phyloP scores from a whole-genome alignment of 2,113 vertebrate species.

The Conger conger region DNA sequence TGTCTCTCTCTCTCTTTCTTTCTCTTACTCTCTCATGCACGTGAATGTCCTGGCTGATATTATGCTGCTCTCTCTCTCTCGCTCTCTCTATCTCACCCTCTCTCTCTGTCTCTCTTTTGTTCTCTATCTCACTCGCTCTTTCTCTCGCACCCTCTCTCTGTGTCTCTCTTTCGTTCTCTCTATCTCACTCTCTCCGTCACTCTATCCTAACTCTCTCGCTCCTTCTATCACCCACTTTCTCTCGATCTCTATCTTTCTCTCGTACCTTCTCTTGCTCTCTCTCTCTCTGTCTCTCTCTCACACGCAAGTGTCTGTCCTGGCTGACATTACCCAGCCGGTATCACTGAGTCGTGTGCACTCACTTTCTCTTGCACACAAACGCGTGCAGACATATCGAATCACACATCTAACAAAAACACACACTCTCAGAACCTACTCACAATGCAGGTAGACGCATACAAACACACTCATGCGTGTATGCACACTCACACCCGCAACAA shows the following conservation, averaged over 20 bases:
- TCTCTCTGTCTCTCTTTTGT: slow-evolving; percentile 31
- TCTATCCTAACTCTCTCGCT: slow-evolving; percentile 24
- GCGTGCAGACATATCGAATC: not conserved
- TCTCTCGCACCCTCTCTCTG: slow-evolving; percentile 33
- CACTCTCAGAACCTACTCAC: slow-evolving; percentile 24
- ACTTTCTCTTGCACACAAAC: not conserved
- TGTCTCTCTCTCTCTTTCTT: no score
- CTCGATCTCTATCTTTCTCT: no score
- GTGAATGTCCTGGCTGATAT: no score
- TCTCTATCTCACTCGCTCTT: slow-evolving; percentile 34
- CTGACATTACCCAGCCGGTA: not conserved
- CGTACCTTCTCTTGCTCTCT: slow-evolving; percentile 28
- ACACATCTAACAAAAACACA: slow-evolving; percentile 3
- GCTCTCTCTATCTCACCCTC: slow-evolving; percentile 16
- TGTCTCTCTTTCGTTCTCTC: slow-evolving; percentile 38
- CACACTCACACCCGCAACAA: not conserved
- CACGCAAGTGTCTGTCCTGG: not conserved
- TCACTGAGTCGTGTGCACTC: not conserved
- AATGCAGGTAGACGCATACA: not conserved
- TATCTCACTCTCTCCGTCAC: slow-evolving; percentile 33
- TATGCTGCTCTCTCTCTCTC: no score
- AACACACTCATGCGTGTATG: not conserved
- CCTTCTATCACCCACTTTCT: no score
- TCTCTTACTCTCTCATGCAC: no score
- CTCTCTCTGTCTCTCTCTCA: slow-evolving; percentile 38